Percentiles rank a stretch among this genome's conserved stretches.
Conservation (phyloP, 2,797 vertebrate species). For the Sebastes diaconus region DNA sequence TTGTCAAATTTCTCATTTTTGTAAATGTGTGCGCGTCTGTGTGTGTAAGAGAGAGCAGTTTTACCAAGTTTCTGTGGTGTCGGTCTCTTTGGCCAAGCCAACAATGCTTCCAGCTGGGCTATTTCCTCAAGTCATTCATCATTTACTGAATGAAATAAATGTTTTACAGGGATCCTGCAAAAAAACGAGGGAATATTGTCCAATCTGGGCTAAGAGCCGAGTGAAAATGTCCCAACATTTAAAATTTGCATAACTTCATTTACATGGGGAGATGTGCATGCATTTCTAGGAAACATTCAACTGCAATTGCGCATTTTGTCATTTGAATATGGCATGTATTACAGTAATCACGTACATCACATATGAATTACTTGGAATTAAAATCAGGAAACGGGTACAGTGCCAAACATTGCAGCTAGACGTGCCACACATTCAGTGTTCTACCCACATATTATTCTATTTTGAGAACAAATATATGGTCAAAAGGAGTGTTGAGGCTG, state of each 20-base stretch:
- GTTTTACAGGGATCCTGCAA: slow-evolving; percentile 29
- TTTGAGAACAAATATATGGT: slow-evolving; percentile 6
- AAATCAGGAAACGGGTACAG: neutral
- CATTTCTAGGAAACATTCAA: neutral
- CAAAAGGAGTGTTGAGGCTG: neutral
- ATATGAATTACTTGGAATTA: slow-evolving; percentile 2
- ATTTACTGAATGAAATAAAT: slow-evolving; percentile 46
- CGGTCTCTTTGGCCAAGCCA: slow-evolving; percentile 25
- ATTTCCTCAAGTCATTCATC: slow-evolving; percentile 46
- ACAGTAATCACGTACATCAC: neutral
- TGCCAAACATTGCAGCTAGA: neutral
- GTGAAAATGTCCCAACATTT: slow-evolving; percentile 15
- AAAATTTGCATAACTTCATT: slow-evolving; percentile 21
- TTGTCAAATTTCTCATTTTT: neutral
- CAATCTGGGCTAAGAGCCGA: neutral
- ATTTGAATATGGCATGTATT: neutral
- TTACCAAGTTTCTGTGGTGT: slow-evolving; percentile 9
- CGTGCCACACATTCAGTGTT: neutral
- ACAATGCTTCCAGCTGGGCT: slow-evolving; percentile 27
- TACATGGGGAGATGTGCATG: neutral
- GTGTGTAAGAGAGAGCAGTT: neutral
- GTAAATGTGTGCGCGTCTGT: neutral
- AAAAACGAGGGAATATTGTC: slow-evolving; percentile 4
- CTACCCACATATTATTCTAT: slow-evolving; percentile 20
- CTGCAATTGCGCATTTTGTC: neutral